Base-by-base conservation (phyloP, 2,113 vertebrate genomes). In the Elanoides forficatus region DNA sequence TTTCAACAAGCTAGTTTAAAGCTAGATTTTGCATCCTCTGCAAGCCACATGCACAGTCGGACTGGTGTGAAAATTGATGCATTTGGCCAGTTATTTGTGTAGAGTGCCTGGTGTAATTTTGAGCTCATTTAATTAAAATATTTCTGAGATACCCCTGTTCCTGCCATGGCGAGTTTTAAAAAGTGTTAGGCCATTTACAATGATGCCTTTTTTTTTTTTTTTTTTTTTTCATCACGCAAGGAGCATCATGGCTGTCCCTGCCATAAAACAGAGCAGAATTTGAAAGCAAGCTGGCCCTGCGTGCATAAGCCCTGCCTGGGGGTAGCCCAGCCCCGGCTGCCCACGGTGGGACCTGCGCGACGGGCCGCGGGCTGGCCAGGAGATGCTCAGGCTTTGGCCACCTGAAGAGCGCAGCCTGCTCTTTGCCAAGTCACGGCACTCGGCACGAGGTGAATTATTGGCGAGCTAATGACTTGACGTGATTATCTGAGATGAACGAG, bases 1-100 rank as follows among this genome's bases (percentile, higher is more conserved):
- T 96, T 96, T 91, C 81, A 86, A 70, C 42, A 20, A 76, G 90
- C 71, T 66, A 38, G 53, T 85, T 83, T 79, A 68, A 91, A 91
- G 79, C 42, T 50, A 53, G 67, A 55, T 78, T 76, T 73, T 13
- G 3, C 67, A 34, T 91, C 90, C 62, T 78, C 65, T 74, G 76
- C 58, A 83, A 90, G 72, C 88, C 62, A 66, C 58, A 53, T 5
- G 38, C 70, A 50, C 78, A 30, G 74, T 25, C 3, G 17, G 40
- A 52, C 58, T 78, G 71, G 53, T 83, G 81, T 89, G 90, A 81
- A 91, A 91, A 91, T 18, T 4, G 62, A 8, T 80, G 58, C 13
- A 1, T 72, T 52, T 65, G 81, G 76, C 65, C 48, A 34, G 34
- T 76, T 82, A 43, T 36, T 90, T 81, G 25, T 72, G 55, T 27